phyloP scores from a whole-genome alignment of 2,888 invertebrate species.

The Palloptera scutellata region DNA sequence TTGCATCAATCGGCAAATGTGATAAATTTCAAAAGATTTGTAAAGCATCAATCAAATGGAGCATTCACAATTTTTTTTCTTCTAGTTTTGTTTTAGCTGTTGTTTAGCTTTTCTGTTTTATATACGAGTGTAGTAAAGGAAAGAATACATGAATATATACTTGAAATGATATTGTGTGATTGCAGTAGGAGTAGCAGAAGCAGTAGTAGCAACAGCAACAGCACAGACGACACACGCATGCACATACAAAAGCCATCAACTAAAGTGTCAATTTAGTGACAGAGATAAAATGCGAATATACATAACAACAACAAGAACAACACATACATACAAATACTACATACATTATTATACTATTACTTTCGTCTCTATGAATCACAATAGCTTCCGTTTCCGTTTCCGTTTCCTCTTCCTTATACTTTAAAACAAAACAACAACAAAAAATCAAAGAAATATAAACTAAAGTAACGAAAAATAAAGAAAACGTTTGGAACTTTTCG shows the following conservation, averaged over 20 bases:
- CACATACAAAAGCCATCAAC: constrained; percentile 52
- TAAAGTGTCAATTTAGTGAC: constrained; percentile 63
- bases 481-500: too few relatives aligned
- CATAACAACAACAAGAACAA: constrained; percentile 8
- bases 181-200: background rate
- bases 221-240: constrained; percentile 39
- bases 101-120: too few relatives aligned
- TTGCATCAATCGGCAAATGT: constrained; percentile 20
- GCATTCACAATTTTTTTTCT: constrained; percentile 51
- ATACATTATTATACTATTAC: constrained; percentile 20
- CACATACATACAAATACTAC: constrained; percentile 27
- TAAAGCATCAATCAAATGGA: constrained; percentile 53
- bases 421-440: constrained; percentile 13
- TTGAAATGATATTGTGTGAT: background rate
- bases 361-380: constrained; percentile 25
- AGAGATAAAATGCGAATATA: constrained; percentile 55
- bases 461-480: background rate
- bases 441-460: constrained; percentile 1
- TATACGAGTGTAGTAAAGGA: background rate
- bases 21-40: constrained; percentile 49
- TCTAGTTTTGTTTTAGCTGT: too few relatives aligned
- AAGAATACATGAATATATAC: constrained; percentile 24
- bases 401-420: background rate
- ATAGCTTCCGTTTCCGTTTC: constrained; percentile 16
- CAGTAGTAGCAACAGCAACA: background rate